Conservation (phyloP, 1,140 invertebrate genomes). For the Nilaparvata lugens region DNA sequence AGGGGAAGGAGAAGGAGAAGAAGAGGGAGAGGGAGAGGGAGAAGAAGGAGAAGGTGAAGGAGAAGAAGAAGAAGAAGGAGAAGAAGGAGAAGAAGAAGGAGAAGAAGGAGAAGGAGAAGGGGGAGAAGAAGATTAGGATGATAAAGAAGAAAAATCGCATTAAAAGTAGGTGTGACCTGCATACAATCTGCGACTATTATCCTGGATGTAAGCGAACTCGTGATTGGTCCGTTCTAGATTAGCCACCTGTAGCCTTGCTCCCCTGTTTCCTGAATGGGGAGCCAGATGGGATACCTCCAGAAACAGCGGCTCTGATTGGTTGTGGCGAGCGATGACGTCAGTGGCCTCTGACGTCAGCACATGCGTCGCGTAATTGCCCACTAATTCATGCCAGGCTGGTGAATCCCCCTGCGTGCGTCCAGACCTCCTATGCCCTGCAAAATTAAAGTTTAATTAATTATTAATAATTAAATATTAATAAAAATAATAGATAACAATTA, state of each 20-base stretch:
- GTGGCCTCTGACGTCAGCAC: slow-evolving; percentile 45
- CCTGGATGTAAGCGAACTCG: slow-evolving; percentile 45
- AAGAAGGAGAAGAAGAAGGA: too few relatives aligned
- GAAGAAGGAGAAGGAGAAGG: too few relatives aligned
- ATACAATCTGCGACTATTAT: slow-evolving; percentile 43
- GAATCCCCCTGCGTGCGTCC: neutral
- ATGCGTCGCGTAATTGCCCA: slow-evolving; percentile 44
- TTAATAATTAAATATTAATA: too few relatives aligned
- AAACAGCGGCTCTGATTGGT: slow-evolving; percentile 51
- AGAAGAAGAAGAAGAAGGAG: too few relatives aligned
- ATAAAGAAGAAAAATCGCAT: too few relatives aligned
- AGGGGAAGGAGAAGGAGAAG: neutral
- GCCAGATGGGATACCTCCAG: slow-evolving; percentile 71
- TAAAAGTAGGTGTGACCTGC: too few relatives aligned
- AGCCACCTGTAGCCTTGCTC: slow-evolving; percentile 40
- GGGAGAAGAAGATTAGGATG: too few relatives aligned
- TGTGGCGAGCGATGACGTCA: slow-evolving; percentile 42
- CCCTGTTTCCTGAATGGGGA: slow-evolving; percentile 56
- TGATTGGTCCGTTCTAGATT: slow-evolving; percentile 41
- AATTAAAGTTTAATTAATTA: too few relatives aligned
- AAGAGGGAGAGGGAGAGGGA: slow-evolving; percentile 45
- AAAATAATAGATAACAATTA: too few relatives aligned
- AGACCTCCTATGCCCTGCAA: neutral
- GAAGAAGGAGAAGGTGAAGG: too few relatives aligned
- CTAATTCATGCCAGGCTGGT: neutral